Evolutionary conservation across 2,797 vertebrate genomes (phyloP), one percentile per base, ranked within the genome.

Genomic region (Acanthurus lineatus): DNA sequence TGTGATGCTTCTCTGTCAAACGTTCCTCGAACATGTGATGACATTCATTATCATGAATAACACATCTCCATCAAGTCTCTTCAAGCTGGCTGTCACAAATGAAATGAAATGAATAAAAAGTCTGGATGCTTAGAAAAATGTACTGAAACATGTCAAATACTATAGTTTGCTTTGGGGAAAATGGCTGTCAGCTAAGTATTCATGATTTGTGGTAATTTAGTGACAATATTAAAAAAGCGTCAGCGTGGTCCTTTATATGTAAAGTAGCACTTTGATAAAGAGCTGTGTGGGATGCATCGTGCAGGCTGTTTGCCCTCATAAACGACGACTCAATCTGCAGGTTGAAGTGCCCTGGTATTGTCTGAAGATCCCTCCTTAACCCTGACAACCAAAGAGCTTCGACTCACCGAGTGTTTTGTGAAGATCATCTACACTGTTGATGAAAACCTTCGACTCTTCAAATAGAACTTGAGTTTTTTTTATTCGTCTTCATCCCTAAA

Each of bases 351-450:
- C 67, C 68, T n/a, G 15, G 51, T 64, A 68, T 61, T 83, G 73
- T 79, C 71, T 88, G 71, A 81, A 83, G 73, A 73, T 84, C 25
- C 19, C 59, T 83, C 73, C 65, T 81, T 76, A 76, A 84, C 88
- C 76, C 51, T 75, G 78, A 70, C 59, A 63, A 51, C 69, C 74
- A 35, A 60, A 83, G 67, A 76, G 77, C 74, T 58, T 77, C 45
- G 71, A 9, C 68, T 76, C 72, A 78, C 22, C 47, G 78, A 86
- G 76, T 61, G 42, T 38, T 81, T 12, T 54, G 32, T 45, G 45
- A 85, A 69, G 7, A 77, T 67, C 48, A 61, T 67, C 69, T 74
- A 77, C 44, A 54, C 61, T 82, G 56, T 6, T 28, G 49, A 83
- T 74, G 35, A 73, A 85, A 83, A 48, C 25, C 58, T 60, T 76